Evolutionary conservation across 2,888 invertebrate species (phyloP).

Genomic region (Meandrusa payeni): DNA sequence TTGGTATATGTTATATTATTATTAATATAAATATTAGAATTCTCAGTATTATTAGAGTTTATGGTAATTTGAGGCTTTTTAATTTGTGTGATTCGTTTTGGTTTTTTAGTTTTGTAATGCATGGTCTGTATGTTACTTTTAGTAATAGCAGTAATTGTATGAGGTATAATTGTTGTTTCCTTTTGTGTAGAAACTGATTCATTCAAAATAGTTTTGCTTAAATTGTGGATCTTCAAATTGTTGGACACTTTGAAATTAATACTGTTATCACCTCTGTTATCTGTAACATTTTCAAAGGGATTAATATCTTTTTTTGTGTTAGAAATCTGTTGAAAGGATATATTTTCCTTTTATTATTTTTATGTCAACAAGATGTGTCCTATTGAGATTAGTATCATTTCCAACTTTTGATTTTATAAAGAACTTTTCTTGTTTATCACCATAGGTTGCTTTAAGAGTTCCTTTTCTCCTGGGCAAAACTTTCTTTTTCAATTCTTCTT

Average conservation of each 20-base stretch:
- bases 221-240: slow-evolving; percentile 5
- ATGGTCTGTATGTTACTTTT: slow-evolving; percentile 66
- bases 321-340: background rate
- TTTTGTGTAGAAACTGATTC: slow-evolving; percentile 24
- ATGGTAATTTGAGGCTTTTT: slow-evolving; percentile 49
- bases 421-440: slow-evolving; percentile 68
- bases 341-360: slow-evolving; percentile 6
- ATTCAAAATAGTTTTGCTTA: slow-evolving; percentile 1
- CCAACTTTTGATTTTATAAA: slow-evolving; percentile 41
- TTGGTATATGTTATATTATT: slow-evolving; percentile 32
- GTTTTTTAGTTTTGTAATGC: slow-evolving; percentile 68
- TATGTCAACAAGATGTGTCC: slow-evolving; percentile 2
- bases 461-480: slow-evolving; percentile 66
- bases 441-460: slow-evolving; percentile 73
- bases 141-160: slow-evolving; percentile 63
- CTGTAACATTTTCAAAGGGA: background rate
- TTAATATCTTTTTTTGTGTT: background rate
- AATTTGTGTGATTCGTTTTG: slow-evolving; percentile 60
- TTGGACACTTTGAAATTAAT: slow-evolving; percentile 1
- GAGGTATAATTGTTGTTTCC: slow-evolving; percentile 39
- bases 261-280: background rate
- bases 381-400: slow-evolving; percentile 29
- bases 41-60: slow-evolving; percentile 37
- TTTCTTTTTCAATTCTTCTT: slow-evolving; percentile 61
- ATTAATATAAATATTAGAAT: slow-evolving; percentile 36